Evolutionary conservation across 2,888 invertebrate species (phyloP).

Genomic region (Monopis laevigella): DNA sequence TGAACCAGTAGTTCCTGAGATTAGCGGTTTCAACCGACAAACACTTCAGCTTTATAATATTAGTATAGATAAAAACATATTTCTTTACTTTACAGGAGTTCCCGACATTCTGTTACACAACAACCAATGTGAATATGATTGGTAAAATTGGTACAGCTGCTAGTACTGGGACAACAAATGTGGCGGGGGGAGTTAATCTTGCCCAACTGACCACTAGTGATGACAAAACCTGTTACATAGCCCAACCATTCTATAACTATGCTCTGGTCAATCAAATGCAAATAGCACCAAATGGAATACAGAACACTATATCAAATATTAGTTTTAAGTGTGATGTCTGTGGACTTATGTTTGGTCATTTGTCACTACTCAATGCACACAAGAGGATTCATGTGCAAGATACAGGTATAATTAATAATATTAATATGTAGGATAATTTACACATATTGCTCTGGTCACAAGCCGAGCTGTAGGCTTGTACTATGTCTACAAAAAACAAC

Average conservation of each 20-base stretch:
- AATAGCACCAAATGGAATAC: constrained; percentile 72
- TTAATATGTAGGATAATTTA: not conserved
- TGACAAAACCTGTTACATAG: constrained; percentile 79
- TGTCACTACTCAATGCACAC: constrained; percentile 84
- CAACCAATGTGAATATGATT: constrained; percentile 73
- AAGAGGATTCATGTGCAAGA: constrained; percentile 81
- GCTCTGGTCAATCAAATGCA: constrained; percentile 89
- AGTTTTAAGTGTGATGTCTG: constrained; percentile 91
- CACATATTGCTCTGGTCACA: too few relatives aligned
- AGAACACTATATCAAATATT: constrained; percentile 81
- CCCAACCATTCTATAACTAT: constrained; percentile 83
- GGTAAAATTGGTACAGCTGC: constrained; percentile 66
- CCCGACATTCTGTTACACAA: constrained; percentile 77
- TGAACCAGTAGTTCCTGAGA: too few relatives aligned
- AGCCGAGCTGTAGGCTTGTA: too few relatives aligned
- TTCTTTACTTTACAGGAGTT: constrained; percentile 57
- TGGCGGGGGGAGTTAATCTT: constrained; percentile 71
- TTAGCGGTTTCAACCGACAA: too few relatives aligned
- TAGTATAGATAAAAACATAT: too few relatives aligned
- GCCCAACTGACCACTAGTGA: constrained; percentile 72
- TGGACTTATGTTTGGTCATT: constrained; percentile 85
- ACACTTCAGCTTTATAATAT: too few relatives aligned
- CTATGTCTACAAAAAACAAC: too few relatives aligned
- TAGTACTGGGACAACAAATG: constrained; percentile 45
- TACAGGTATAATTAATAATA: constrained; percentile 45